These are phyloP conservation scores for Mnemiopsis leidyi DNA, from an alignment of 37 sponge, comb jelly and placozoan species.

Conservation along the genomic window DNA sequence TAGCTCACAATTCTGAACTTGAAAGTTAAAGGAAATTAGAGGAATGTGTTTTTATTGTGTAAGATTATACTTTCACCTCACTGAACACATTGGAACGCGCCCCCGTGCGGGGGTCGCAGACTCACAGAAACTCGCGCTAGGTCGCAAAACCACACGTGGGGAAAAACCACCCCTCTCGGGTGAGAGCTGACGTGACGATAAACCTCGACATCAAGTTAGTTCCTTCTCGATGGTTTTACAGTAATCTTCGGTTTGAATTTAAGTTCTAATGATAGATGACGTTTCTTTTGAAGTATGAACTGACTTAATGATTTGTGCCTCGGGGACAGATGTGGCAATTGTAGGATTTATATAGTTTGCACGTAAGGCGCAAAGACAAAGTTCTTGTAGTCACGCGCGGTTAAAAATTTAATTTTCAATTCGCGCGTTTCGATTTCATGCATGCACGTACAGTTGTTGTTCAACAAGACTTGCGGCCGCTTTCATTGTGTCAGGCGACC, in stretches of 20 bases:
- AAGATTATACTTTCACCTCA: no score
- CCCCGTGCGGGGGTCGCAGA: conserved; percentile 39
- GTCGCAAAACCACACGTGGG: conserved; percentile 92
- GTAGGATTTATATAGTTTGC: no score
- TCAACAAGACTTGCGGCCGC: no score
- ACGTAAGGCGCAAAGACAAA: no score
- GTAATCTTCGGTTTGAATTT: not conserved
- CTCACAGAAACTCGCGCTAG: conserved; percentile 56
- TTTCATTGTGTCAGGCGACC: no score
- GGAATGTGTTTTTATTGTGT: no score
- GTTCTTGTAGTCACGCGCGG: no score
- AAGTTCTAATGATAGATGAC: not conserved
- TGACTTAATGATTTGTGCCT: not conserved
- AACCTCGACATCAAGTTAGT: conserved; percentile 72
- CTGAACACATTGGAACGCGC: conserved; percentile 66
- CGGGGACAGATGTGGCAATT: not conserved
- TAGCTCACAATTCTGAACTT: no score
- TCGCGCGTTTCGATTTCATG: no score
- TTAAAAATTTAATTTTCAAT: no score
- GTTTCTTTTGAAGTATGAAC: not conserved
- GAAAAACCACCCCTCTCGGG: conserved; percentile 88
- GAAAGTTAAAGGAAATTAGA: no score
- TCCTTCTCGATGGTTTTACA: not conserved
- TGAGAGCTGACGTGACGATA: conserved; percentile 85
- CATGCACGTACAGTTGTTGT: no score